Conservation (phyloP, 1,140 invertebrate species). For the Leptonema lineaticorne region DNA sequence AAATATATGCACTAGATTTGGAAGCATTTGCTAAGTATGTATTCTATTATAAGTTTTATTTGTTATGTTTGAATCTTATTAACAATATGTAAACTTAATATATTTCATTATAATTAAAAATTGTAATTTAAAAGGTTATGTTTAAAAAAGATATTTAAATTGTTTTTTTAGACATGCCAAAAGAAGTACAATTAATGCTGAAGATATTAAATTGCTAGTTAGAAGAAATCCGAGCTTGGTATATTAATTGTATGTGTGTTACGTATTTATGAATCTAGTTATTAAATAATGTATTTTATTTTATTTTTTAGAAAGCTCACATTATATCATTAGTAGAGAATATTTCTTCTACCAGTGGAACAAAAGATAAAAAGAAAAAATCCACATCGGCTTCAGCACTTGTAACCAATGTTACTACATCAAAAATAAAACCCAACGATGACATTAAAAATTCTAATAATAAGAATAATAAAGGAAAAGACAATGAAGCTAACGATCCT, state of each 20-base stretch:
- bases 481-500: neutral
- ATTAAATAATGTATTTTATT: neutral
- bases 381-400: neutral
- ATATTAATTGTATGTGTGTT: constrained; percentile 37
- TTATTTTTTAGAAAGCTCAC: neutral
- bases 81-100: too few relatives aligned
- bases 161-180: constrained; percentile 59
- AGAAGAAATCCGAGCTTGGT: constrained; percentile 57
- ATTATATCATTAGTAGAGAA: neutral
- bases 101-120: too few relatives aligned
- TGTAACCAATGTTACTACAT: neutral
- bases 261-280: neutral
- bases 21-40: constrained; percentile 60
- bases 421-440: neutral
- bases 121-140: too few relatives aligned
- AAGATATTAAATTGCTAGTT: constrained; percentile 58
- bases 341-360: neutral
- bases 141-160: too few relatives aligned
- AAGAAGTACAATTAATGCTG: constrained; percentile 54
- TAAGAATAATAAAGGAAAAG: constrained; percentile 10
- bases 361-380: constrained; percentile 9
- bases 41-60: constrained; percentile 6
- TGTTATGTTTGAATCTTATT: neutral
- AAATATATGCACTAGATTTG: constrained; percentile 54
- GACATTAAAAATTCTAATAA: neutral